Conservation (phyloP, 1,140 invertebrate genomes). For the Acromyrmex echinatior region DNA sequence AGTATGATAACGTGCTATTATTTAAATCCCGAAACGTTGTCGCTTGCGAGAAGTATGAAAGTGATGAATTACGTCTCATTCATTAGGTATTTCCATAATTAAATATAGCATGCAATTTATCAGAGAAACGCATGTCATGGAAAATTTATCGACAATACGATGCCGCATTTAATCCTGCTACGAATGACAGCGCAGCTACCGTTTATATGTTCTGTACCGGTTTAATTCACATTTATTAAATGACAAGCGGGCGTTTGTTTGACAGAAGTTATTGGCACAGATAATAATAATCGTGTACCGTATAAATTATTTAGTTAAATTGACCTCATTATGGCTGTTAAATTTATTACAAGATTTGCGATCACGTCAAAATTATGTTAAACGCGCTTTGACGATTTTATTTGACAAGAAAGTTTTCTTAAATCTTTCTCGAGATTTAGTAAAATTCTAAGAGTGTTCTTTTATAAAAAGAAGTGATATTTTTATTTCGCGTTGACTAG, state of each 20-base stretch:
- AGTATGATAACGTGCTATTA: not conserved
- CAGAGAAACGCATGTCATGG: conserved; percentile 16
- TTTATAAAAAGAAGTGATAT: no score
- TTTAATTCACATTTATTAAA: conserved; percentile 39
- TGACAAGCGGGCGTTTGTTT: conserved; percentile 2
- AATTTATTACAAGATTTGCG: conserved; percentile 1
- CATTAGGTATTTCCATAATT: conserved; percentile 18
- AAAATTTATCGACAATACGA: conserved; percentile 35
- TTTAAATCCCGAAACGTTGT: not conserved
- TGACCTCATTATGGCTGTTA: not conserved
- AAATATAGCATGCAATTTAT: not conserved
- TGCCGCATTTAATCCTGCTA: not conserved
- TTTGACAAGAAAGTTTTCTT: not conserved
- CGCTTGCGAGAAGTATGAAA: not conserved
- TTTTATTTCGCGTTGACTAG: no score
- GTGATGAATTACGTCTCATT: conserved; percentile 12
- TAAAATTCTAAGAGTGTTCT: not conserved
- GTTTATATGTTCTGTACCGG: not conserved
- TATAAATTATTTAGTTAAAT: conserved; percentile 11
- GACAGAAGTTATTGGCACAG: conserved; percentile 12
- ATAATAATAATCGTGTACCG: conserved; percentile 3
- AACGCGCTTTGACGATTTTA: not conserved
- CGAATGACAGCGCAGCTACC: conserved; percentile 5
- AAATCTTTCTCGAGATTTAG: not conserved
- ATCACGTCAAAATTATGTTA: not conserved